Percentiles rank a stretch among this genome's conserved stretches.
Conservation (phyloP, 2,113 vertebrate species). For the Erythrocercus mccallii region DNA sequence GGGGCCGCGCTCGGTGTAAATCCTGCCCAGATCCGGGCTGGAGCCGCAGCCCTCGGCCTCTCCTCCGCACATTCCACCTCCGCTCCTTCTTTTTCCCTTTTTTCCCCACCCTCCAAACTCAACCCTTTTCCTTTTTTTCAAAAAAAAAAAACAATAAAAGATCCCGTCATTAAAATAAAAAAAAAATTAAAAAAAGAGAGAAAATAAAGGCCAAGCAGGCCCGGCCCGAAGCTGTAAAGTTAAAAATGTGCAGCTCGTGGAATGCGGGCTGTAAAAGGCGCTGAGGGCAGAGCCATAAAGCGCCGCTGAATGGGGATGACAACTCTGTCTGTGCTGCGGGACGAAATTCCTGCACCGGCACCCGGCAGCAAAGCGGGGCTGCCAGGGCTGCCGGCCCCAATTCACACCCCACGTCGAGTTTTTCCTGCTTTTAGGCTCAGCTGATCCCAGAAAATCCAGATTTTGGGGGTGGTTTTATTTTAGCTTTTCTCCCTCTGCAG, state of each 20-base stretch:
- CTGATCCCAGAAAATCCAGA: not conserved
- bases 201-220: not conserved
- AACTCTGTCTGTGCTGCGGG: not conserved
- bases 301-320: slow-evolving; percentile 63
- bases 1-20: too few species aligned
- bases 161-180: too few species aligned
- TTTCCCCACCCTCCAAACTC: too few species aligned
- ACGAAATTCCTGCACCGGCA: slow-evolving; percentile 52
- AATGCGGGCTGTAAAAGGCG: slow-evolving; percentile 67
- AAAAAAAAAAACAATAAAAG: too few species aligned
- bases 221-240: slow-evolving; percentile 44
- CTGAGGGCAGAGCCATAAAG: slow-evolving; percentile 62
- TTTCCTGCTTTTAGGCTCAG: not conserved
- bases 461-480: too few species aligned
- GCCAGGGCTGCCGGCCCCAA: too few species aligned
- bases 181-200: not conserved
- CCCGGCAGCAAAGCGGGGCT: too few species aligned
- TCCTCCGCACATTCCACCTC: not conserved
- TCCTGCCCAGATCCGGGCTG: too few species aligned
- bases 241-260: slow-evolving; percentile 53
- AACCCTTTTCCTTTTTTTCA: too few species aligned
- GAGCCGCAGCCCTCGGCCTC: too few species aligned
- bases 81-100: too few species aligned
- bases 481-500: too few species aligned
- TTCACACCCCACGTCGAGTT: not conserved